These are phyloP conservation scores for Cherax destructor DNA, from an alignment of 1,140 invertebrate genomes.

Conservation along the genomic window DNA sequence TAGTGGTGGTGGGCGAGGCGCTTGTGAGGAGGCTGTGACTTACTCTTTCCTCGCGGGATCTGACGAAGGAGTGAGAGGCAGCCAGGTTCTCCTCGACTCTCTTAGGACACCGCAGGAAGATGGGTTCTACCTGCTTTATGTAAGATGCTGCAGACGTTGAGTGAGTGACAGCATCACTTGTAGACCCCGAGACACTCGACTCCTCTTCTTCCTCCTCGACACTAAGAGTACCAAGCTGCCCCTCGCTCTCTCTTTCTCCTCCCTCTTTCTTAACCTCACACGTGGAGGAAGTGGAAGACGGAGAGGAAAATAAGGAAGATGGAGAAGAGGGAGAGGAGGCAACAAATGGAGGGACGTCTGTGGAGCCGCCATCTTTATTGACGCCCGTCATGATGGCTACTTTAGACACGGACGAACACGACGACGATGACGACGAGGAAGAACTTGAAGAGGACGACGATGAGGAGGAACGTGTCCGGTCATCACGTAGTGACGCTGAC, in stretches of 20 bases:
- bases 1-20: neutral
- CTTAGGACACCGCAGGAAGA: conserved; percentile 47
- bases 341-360: neutral
- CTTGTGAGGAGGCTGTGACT: conserved; percentile 4
- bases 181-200: conserved; percentile 24
- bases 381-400: conserved; percentile 41
- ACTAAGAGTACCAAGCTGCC: neutral
- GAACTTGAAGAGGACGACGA: conserved; percentile 11
- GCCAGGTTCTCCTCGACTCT: conserved; percentile 36
- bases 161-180: conserved; percentile 1
- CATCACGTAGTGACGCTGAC: conserved; percentile 37
- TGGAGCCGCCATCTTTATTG: neutral
- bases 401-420: conserved; percentile 20
- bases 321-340: conserved; percentile 50
- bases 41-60: conserved; percentile 9
- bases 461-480: conserved; percentile 25
- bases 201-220: conserved; percentile 24
- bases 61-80: conserved; percentile 36
- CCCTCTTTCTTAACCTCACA: conserved; percentile 32
- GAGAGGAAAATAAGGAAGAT: conserved; percentile 52
- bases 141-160: conserved; percentile 19
- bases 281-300: conserved; percentile 45
- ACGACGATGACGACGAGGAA: conserved; percentile 28
- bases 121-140: conserved; percentile 34
- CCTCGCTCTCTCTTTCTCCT: neutral